phyloP scores from a whole-genome alignment of 2,113 vertebrate species.

The Donacobius atricapilla region DNA sequence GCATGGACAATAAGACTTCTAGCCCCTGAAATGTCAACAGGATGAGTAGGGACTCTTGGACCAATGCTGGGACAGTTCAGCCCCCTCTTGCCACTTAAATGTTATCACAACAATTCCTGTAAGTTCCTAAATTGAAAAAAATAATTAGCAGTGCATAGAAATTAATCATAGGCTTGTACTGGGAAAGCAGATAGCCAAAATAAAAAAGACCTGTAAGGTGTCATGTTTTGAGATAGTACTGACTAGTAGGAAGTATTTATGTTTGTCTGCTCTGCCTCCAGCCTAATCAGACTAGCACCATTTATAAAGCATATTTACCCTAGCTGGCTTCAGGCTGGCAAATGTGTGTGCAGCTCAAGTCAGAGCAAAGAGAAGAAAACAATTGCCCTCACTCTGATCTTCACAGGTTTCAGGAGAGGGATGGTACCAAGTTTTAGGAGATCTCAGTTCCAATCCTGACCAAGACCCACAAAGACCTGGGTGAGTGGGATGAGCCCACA shows the following conservation, averaged over 20 bases:
- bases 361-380: background rate
- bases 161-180: slow-evolving; percentile 1
- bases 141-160: background rate
- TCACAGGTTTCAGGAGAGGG: background rate
- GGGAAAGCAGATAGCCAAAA: background rate
- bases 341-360: background rate
- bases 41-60: background rate
- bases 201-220: background rate
- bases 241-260: background rate
- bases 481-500: background rate
- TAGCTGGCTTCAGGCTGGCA: background rate
- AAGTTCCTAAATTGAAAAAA: slow-evolving; percentile 33
- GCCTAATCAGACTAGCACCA: background rate
- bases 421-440: background rate
- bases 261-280: background rate
- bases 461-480: background rate
- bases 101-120: slow-evolving; percentile 14
- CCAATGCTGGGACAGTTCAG: background rate
- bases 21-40: background rate
- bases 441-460: background rate
- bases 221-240: background rate
- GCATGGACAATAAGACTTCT: background rate
- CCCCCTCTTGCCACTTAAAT: slow-evolving; percentile 57
- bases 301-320: background rate
- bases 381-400: background rate